Conservation (phyloP, 2,888 invertebrate genomes). For the Trissolcus japonicus region DNA sequence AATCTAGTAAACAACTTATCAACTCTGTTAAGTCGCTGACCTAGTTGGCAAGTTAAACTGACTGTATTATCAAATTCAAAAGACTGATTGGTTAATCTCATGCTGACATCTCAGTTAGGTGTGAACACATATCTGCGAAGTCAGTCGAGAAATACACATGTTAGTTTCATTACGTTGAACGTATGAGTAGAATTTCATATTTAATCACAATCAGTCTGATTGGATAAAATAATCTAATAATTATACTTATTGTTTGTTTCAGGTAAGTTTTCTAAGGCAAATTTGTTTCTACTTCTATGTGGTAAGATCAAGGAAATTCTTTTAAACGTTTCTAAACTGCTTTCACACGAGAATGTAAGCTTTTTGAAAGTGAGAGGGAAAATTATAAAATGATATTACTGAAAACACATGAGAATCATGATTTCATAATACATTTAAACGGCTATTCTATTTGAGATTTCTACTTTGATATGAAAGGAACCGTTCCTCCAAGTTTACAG, state of each 20-base stretch:
- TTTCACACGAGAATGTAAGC: neutral
- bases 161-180: slow-evolving; percentile 6
- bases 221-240: slow-evolving; percentile 2
- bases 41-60: slow-evolving; percentile 29
- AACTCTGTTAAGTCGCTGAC: slow-evolving; percentile 8
- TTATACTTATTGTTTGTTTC: slow-evolving; percentile 8
- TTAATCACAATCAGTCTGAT: slow-evolving; percentile 16
- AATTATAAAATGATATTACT: too few species aligned
- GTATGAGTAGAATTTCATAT: slow-evolving; percentile 11
- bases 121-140: slow-evolving; percentile 26
- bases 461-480: too few species aligned
- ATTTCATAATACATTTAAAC: too few species aligned
- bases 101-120: slow-evolving; percentile 23
- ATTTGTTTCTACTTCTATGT: neutral
- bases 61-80: slow-evolving; percentile 28
- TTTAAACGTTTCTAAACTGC: neutral
- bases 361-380: too few species aligned
- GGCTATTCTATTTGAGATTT: too few species aligned
- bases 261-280: slow-evolving; percentile 5
- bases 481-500: too few species aligned
- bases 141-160: slow-evolving; percentile 10
- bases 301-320: neutral
- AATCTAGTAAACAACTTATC: slow-evolving; percentile 10
- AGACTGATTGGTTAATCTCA: slow-evolving; percentile 36
- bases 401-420: too few species aligned